Conservation (phyloP, 1,140 invertebrate genomes). For the Achatina immaculata region DNA sequence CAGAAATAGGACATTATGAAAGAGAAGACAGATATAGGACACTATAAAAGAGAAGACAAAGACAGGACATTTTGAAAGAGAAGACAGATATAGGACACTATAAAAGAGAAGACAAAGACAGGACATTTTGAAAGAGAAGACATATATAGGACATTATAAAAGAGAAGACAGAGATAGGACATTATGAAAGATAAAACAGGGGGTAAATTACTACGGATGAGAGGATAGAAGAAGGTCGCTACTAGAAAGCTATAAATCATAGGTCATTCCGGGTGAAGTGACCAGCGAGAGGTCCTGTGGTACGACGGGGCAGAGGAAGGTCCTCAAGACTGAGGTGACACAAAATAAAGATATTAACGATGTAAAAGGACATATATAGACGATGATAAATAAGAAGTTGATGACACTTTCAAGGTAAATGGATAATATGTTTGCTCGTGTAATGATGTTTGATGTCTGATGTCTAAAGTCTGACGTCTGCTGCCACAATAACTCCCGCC, state of each 20-base stretch:
- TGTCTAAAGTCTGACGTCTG: no score
- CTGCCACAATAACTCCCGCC: no score
- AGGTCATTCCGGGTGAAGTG: neutral
- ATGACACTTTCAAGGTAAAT: no score
- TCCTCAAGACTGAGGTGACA: no score
- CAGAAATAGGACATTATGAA: neutral
- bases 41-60: neutral
- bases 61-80: neutral
- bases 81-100: neutral
- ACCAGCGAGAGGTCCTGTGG: neutral
- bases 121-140: neutral
- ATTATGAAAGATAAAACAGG: neutral
- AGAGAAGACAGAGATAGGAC: neutral
- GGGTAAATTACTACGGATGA: neutral
- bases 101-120: neutral
- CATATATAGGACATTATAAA: neutral
- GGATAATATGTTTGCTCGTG: no score
- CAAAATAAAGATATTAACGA: no score
- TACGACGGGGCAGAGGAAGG: no score
- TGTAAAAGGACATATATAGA: no score
- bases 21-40: neutral
- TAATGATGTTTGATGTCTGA: no score
- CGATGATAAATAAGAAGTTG: no score
- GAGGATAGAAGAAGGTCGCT: neutral
- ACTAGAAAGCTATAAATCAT: neutral